Percentiles rank a stretch among this genome's conserved stretches.
Conservation (phyloP, 2,888 invertebrate species). For the Ormyrus rosae region DNA sequence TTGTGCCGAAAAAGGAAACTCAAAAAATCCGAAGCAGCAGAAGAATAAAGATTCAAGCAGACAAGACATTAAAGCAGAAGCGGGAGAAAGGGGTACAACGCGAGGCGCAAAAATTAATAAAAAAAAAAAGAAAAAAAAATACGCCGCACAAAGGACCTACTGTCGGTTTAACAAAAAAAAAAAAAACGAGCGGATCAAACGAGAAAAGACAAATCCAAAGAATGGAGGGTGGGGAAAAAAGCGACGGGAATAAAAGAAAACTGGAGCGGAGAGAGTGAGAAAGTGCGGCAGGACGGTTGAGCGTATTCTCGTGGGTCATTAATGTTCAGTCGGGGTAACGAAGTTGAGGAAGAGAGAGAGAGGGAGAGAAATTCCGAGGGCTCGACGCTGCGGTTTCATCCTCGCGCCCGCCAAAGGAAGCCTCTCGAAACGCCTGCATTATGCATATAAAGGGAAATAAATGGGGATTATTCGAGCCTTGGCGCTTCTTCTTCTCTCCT, state of each 20-base stretch:
- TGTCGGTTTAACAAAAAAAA: background rate
- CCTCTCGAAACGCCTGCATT: constrained; percentile 60
- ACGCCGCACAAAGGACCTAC: too few relatives aligned
- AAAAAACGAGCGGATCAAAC: constrained; percentile 1
- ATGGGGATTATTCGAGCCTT: constrained; percentile 62
- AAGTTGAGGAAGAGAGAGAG: constrained; percentile 61
- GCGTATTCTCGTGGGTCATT: constrained; percentile 69
- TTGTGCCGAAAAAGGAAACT: too few relatives aligned
- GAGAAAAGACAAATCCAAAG: background rate
- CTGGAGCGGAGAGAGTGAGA: background rate
- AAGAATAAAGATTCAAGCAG: too few relatives aligned
- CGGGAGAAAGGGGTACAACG: background rate
- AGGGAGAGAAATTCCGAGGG: constrained; percentile 38
- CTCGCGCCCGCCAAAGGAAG: background rate
- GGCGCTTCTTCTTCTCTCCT: background rate
- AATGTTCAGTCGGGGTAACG: constrained; percentile 67
- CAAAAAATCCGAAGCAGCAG: too few relatives aligned
- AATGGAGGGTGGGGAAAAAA: too few relatives aligned
- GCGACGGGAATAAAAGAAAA: background rate
- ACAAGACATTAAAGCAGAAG: too few relatives aligned
- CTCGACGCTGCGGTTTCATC: constrained; percentile 30
- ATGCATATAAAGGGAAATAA: constrained; percentile 65
- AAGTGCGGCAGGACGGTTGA: constrained; percentile 41
- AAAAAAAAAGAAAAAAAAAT: constrained; percentile 15
- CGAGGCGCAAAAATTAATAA: constrained; percentile 2